Base-by-base conservation (phyloP, 2,888 invertebrate genomes). In the Parelbella ahira region DNA sequence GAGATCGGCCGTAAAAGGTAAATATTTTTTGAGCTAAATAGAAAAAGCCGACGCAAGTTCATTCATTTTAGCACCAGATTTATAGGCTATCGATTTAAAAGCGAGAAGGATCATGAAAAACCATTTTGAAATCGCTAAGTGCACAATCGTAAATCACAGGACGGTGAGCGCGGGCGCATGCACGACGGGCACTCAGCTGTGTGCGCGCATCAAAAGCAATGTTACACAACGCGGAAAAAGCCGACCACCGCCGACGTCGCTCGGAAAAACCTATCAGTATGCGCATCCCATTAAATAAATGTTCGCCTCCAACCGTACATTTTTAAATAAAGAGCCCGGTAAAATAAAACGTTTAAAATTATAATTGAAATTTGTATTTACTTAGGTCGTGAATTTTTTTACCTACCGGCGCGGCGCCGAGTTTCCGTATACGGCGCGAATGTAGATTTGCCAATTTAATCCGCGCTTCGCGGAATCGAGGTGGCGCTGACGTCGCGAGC, bases 281-380 rank as follows among this genome's bases (percentile, higher is more conserved):
- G 84, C 76, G 80, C 86, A 84, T 87, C 53, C 57, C 56, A 80
- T 83, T 81, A 78, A 63, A 71, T 68, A 63, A 77, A 76, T 58
- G 62, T 60, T 56, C 61, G 65, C 59, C 66, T 64, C 59, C 65
- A 59, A 62, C 58, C 59, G 50, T 59, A 59, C 62, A 64, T 61
- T 60, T 68, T 73, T 72, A 74, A 73, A 77, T 71, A 68, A 75
- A 74, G 68, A 78, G 75, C 70, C 73, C 68, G 62, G 68, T 75
- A 66, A 76, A 65, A 78, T 74, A 77, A 82, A 83, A 83, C 68
- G 63, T 71, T 71, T 68, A 77, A 59, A 55, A 81, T 83, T 76
- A 80, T 84, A 81, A 84, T 80, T 83, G 72, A 83, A 87, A 83
- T 84, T 82, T 82, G 82, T 81, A 72, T 80, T 84, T 79, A 79